Evolutionary conservation across 2,888 invertebrate species (phyloP).

Genomic region (Pollenia labialis): DNA sequence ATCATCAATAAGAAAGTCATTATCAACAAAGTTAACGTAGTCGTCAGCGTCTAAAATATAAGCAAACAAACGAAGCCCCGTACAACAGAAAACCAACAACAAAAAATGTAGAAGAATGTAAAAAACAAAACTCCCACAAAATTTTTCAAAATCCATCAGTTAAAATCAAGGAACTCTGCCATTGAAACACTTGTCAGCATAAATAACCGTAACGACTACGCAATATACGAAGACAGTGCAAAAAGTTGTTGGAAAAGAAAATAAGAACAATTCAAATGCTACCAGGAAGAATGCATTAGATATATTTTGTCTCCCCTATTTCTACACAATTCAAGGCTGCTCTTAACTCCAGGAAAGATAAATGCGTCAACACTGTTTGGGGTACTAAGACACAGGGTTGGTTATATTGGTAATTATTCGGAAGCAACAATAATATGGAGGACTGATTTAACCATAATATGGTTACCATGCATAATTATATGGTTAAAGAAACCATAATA

Average conservation of each 20-base stretch:
- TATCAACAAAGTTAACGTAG: slow-evolving; percentile 2
- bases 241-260: neutral
- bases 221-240: neutral
- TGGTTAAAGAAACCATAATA: no score
- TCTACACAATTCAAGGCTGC: no score
- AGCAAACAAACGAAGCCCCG: neutral
- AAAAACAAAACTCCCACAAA: slow-evolving; percentile 10
- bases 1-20: slow-evolving; percentile 5
- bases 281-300: no score
- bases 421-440: no score
- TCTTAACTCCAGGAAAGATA: no score
- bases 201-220: neutral
- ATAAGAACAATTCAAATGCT: no score
- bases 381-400: no score
- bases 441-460: no score
- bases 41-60: slow-evolving; percentile 9
- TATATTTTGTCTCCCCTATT: no score
- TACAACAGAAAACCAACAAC: neutral
- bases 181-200: slow-evolving; percentile 5
- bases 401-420: no score
- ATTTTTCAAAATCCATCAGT: slow-evolving; percentile 15
- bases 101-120: neutral
- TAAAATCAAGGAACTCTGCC: neutral
- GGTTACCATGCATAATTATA: no score
- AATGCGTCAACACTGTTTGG: no score